Percentiles rank a stretch among this genome's conserved stretches.
These are phyloP conservation scores for Pantherophis vulpinus DNA, from an alignment of 2,797 vertebrate species.

Conservation along the genomic window DNA sequence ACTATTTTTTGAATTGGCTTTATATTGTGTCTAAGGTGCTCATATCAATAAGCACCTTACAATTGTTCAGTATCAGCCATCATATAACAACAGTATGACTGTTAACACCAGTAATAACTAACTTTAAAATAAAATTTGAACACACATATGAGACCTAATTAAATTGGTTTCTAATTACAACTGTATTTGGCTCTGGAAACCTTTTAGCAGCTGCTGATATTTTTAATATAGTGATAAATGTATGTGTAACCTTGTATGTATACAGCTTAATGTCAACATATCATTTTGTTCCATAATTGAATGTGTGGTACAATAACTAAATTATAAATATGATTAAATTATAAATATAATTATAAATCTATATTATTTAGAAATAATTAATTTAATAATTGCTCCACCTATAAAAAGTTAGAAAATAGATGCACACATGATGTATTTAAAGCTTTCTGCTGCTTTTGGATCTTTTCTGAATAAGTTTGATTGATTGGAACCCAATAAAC, in stretches of 20 bases:
- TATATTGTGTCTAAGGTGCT: not conserved
- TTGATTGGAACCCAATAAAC: constrained; percentile 7
- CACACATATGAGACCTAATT: not conserved
- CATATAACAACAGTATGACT: not conserved
- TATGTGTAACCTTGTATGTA: not conserved
- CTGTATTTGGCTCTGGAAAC: not conserved
- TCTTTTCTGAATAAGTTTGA: constrained; percentile 12
- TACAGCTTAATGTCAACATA: not conserved
- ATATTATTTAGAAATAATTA: not conserved
- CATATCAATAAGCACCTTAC: not conserved
- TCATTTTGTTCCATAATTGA: not conserved
- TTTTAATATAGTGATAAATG: not conserved
- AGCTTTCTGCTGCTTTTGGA: not conserved
- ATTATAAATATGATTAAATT: not conserved
- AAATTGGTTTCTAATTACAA: not conserved
- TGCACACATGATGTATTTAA: not conserved
- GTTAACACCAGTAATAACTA: not conserved
- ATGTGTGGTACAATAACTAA: not conserved
- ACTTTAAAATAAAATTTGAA: not conserved
- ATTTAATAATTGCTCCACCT: constrained; percentile 17
- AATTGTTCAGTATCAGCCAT: not conserved
- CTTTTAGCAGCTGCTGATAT: not conserved
- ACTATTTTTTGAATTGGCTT: not conserved
- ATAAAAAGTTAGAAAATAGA: constrained; percentile 14
- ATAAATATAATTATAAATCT: not conserved